Evolutionary conservation across 2,888 invertebrate species (phyloP), one percentile per base, ranked within the genome.

Genomic region (Hypsopygia costalis): DNA sequence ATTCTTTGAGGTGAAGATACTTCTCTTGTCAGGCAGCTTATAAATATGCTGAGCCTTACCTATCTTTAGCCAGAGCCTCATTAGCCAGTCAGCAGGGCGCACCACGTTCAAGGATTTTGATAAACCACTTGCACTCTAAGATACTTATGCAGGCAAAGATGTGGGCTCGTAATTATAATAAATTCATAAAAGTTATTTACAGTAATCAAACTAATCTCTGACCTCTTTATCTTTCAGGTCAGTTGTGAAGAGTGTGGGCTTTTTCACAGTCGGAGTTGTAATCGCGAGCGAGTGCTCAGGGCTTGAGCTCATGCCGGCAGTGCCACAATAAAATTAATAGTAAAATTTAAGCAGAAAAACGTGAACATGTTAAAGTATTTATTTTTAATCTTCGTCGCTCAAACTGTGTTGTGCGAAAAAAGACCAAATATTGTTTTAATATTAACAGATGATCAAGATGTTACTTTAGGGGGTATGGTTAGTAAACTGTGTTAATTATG

Each of bases 391-490:
- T 55, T 70, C 21, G 46, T 75, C 41, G 46, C 63, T 36, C 58
- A 66, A 28, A 48, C 49, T 39, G 55, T 51, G 41, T 49, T 62
- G 34, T 67, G 74, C 49, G 63, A 46, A 20, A 63, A 50, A 33
- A 71, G 62, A 60, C 93, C 94, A 20, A 97, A 97, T 80, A 92
- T 97, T 64, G 88, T 97, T 33, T 65, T 97, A 28, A 88, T 97
- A 52, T 62, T 97, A 37, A 95, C 95, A 0, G 97, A 97, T 71
- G 97, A 97, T 81, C 96, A 97, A 75, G 97, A 97, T 87, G 81
- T 91, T 1, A 80, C 91, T n/a, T 78, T 97, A 35, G 92, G 93
- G 69, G 94, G 95, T 36, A 90, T 95, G 91, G 94, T 94, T 90
- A 90, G 90, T 88, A 66, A 41, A 51, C 49, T 33, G 11, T 11